Evolutionary conservation across 2,797 vertebrate species (phyloP).

Genomic region (Diglossa cyanea): DNA sequence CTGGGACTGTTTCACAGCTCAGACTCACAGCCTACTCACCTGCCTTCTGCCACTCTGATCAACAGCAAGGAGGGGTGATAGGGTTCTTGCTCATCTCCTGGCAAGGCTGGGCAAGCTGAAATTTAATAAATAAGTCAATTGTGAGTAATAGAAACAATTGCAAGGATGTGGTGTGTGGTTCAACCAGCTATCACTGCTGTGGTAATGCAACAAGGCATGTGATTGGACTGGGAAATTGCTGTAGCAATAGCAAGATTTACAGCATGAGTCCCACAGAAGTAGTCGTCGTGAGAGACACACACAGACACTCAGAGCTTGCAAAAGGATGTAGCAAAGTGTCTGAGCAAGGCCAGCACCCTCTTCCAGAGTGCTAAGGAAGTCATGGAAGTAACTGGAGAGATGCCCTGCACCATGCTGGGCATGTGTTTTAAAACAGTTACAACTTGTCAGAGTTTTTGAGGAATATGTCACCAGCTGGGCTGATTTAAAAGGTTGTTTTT

Average conservation of each 20-base stretch:
- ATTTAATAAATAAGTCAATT: constrained; percentile 59
- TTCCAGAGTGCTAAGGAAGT: neutral
- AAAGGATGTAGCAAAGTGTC: neutral
- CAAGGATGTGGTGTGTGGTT: constrained; percentile 69
- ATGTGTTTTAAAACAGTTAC: neutral
- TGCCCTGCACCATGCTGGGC: neutral
- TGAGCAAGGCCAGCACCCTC: neutral
- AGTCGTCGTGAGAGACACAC: neutral
- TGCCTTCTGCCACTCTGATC: neutral
- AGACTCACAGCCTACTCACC: neutral
- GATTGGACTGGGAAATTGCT: constrained; percentile 57
- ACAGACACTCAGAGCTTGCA: neutral
- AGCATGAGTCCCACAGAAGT: neutral
- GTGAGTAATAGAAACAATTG: constrained; percentile 64
- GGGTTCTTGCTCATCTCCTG: constrained; percentile 49
- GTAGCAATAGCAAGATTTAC: constrained; percentile 49
- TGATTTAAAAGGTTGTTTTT: neutral
- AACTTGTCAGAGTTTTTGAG: neutral
- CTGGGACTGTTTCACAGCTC: neutral
- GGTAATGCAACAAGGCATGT: constrained; percentile 57
- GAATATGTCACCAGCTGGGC: neutral
- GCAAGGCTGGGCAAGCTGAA: constrained; percentile 32
- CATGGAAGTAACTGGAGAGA: neutral
- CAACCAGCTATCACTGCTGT: constrained; percentile 60
- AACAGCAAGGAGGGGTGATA: constrained; percentile 23